Percentiles rank a stretch among this genome's conserved stretches.
Evolutionary conservation across 2,113 vertebrate genomes (phyloP).

Genomic region (pig (Sus scrofa)): T2T-Sscrofa CM000818.6:73043501-73044000

Average conservation of each 20-base stretch:
- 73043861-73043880: background rate
- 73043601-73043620: no score
- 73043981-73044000: background rate
- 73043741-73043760: background rate
- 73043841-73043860: background rate
- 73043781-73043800: background rate
- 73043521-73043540: no score
- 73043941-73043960: background rate
- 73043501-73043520: no score
- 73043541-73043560: no score
- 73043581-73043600: no score
- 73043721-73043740: background rate
- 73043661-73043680: background rate
- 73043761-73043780: background rate
- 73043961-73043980: background rate
- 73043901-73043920: background rate
- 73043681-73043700: background rate
- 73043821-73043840: background rate
- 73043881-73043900: background rate
- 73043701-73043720: background rate
- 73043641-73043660: background rate
- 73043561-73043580: no score
- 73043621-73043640: no score
- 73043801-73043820: background rate
- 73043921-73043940: background rate